A percentile compares a stretch with the other conserved stretches of the same genome.
phyloP scores from a whole-genome alignment of 2,113 vertebrate species.

The Barbus barbus region DNA sequence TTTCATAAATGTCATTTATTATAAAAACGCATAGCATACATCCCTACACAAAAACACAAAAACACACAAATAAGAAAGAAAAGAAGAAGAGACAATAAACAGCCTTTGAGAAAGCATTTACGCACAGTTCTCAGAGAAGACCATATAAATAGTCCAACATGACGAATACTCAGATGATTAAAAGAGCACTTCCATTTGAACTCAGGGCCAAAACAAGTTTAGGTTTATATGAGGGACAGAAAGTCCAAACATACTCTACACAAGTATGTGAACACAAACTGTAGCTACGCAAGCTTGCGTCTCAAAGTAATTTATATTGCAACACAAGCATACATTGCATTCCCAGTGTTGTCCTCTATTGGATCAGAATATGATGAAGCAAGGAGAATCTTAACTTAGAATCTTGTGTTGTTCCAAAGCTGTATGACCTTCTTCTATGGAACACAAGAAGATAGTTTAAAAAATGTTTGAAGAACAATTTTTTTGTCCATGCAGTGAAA shows the following conservation, averaged over 20 bases:
- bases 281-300: neutral
- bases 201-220: neutral
- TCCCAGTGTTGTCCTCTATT: neutral
- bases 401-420: neutral
- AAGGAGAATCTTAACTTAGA: neutral
- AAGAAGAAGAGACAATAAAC: neutral
- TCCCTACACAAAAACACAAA: neutral
- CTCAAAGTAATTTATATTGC: neutral
- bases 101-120: slow-evolving; percentile 14
- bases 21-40: slow-evolving; percentile 33
- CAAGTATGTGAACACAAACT: neutral
- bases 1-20: slow-evolving; percentile 38
- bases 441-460: neutral
- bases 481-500: neutral
- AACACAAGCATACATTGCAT: neutral
- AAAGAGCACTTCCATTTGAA: neutral
- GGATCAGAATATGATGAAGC: neutral
- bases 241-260: neutral
- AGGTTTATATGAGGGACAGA: neutral
- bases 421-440: neutral
- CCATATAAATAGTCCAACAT: neutral
- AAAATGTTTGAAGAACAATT: neutral
- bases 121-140: neutral
- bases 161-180: neutral
- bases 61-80: neutral